These are phyloP conservation scores for Kradibia gibbosae DNA, from an alignment of 1,140 invertebrate species.

Conservation along the genomic window DNA sequence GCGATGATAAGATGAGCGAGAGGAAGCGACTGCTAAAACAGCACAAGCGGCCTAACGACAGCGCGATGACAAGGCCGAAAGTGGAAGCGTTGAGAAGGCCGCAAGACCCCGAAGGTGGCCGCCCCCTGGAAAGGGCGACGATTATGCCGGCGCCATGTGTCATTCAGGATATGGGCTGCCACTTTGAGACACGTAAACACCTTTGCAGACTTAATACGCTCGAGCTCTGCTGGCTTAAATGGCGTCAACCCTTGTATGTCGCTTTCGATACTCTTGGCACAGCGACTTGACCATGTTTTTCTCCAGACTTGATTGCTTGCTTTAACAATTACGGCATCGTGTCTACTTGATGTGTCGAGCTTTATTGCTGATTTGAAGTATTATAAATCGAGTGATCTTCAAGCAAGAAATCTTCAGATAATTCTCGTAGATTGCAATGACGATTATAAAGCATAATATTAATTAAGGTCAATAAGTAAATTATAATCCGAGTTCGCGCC, in stretches of 20 bases:
- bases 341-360: too few relatives aligned
- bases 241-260: neutral
- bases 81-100: neutral
- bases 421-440: too few relatives aligned
- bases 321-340: too few relatives aligned
- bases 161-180: neutral
- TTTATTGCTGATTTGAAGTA: too few relatives aligned
- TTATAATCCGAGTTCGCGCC: too few relatives aligned
- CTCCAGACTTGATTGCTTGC: too few relatives aligned
- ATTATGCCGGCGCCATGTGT: conserved; percentile 23
- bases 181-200: conserved; percentile 24
- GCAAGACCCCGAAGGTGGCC: neutral
- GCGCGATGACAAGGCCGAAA: neutral
- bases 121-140: conserved; percentile 23
- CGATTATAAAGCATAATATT: too few relatives aligned
- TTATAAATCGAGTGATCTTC: too few relatives aligned
- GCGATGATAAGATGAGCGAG: conserved; percentile 58
- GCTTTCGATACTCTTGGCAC: neutral
- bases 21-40: conserved; percentile 55
- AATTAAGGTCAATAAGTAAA: too few relatives aligned
- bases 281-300: too few relatives aligned
- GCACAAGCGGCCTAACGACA: conserved; percentile 54
- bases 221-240: neutral
- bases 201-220: neutral
- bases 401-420: too few relatives aligned